Evolutionary conservation across 2,113 vertebrate species (phyloP).

Genomic region (Sphaerodactylus townsendi): DNA sequence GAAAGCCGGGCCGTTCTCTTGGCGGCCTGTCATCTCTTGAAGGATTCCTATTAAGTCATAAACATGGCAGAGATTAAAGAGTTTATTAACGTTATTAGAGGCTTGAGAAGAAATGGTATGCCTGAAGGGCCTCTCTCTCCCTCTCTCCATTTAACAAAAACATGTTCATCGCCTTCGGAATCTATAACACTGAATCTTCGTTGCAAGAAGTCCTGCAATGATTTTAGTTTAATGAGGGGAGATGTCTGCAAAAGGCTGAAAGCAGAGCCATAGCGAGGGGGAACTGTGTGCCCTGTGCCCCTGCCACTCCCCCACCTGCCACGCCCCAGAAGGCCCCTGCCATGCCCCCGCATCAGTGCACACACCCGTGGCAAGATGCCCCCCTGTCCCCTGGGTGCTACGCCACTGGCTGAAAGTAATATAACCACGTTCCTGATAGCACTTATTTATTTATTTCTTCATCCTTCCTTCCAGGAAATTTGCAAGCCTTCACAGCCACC

Average conservation of each 20-base stretch:
- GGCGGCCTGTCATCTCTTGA: constrained; percentile 71
- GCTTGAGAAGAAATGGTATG: constrained; percentile 76
- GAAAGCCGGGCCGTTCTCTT: constrained; percentile 61
- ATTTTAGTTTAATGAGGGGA: constrained; percentile 79
- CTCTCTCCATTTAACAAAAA: constrained; percentile 77
- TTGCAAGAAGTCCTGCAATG: constrained; percentile 71
- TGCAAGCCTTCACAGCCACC: too few relatives aligned
- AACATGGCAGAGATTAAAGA: constrained; percentile 79
- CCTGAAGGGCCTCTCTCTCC: constrained; percentile 73
- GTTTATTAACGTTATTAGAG: constrained; percentile 81
- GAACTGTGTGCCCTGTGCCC: too few relatives aligned
- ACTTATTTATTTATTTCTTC: background rate
- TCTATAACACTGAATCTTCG: constrained; percentile 74
- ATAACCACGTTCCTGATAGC: constrained; percentile 44
- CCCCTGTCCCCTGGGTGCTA: too few relatives aligned
- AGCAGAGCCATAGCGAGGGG: too few relatives aligned
- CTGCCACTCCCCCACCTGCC: too few relatives aligned
- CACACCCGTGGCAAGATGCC: too few relatives aligned
- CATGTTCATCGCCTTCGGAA: constrained; percentile 78
- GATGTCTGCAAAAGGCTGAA: constrained; percentile 64
- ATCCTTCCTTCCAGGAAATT: rapidly evolving
- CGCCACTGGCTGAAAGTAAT: constrained; percentile 68
- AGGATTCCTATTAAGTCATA: constrained; percentile 76
- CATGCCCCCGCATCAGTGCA: too few relatives aligned
- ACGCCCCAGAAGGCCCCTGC: too few relatives aligned